These are phyloP conservation scores for Corythornis leucogaster DNA, from an alignment of 2,797 vertebrate genomes.

Conservation along the genomic window DNA sequence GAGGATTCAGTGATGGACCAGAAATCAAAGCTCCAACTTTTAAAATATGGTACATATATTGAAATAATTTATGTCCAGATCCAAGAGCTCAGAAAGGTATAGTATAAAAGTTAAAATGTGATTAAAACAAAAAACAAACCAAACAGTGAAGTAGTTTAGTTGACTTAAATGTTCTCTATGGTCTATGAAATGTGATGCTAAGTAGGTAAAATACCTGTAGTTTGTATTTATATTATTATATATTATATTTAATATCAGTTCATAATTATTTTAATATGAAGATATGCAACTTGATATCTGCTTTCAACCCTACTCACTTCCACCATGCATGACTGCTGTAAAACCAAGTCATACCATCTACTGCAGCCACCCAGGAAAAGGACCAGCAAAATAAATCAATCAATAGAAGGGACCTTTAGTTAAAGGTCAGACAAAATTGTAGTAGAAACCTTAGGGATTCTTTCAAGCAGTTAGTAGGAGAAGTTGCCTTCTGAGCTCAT, in stretches of 20 bases:
- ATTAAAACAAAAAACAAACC: background rate
- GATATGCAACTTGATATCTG: background rate
- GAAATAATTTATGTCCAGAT: background rate
- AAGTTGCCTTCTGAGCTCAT: background rate
- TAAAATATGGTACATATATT: background rate
- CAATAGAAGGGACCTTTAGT: background rate
- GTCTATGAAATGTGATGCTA: background rate
- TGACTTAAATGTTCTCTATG: background rate
- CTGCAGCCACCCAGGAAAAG: background rate
- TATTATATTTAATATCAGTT: background rate
- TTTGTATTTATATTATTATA: background rate
- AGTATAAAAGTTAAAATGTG: background rate
- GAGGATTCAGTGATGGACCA: background rate
- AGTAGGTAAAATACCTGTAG: background rate
- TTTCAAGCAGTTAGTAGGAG: background rate
- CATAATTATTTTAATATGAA: background rate
- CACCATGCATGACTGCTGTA: background rate
- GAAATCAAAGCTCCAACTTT: background rate
- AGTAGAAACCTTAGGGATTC: background rate
- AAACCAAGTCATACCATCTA: background rate
- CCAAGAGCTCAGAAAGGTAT: background rate
- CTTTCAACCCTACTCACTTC: background rate
- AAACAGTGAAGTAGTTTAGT: background rate
- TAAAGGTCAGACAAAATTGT: conserved; percentile 35
- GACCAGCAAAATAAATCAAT: background rate